Conservation (phyloP, 2,888 invertebrate genomes). For the Drosophila lacicola region DNA sequence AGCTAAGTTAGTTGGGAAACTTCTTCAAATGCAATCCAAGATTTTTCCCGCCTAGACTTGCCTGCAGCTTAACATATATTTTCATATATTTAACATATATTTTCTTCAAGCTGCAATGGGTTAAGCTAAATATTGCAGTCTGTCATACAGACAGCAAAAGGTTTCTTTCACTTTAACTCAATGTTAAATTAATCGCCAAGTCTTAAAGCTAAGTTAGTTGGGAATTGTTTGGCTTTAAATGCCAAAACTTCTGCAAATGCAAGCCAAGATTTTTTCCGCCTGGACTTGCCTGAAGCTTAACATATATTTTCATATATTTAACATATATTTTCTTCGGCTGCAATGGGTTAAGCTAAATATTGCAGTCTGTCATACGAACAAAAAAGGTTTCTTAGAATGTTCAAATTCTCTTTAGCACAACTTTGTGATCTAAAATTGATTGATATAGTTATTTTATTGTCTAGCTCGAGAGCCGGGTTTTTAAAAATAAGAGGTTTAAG, state of each 20-base stretch:
- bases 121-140: conserved; percentile 35
- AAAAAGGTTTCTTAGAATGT: too few relatives aligned
- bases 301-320: too few relatives aligned
- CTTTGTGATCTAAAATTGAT: too few relatives aligned
- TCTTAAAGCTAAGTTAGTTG: background rate
- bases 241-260: conserved; percentile 1
- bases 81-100: background rate
- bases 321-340: conserved; percentile 7
- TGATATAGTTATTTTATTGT: too few relatives aligned
- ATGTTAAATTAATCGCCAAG: too few relatives aligned
- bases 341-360: conserved; percentile 34
- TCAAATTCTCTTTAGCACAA: too few relatives aligned
- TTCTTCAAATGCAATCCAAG: conserved; percentile 4
- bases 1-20: background rate
- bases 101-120: conserved; percentile 14
- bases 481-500: too few relatives aligned
- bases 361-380: conserved; percentile 21
- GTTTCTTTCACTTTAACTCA: too few relatives aligned
- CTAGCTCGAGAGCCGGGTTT: too few relatives aligned
- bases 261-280: background rate
- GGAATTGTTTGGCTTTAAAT: conserved; percentile 1
- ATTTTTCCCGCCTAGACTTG: too few relatives aligned
- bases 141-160: conserved; percentile 7
- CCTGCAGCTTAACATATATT: too few relatives aligned
- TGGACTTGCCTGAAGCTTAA: too few relatives aligned